Percentiles rank a stretch among this genome's conserved stretches.
Evolutionary conservation across 64 coral and sea anemone genomes (phyloP).

Genomic region (Orbicella faveolata): DNA sequence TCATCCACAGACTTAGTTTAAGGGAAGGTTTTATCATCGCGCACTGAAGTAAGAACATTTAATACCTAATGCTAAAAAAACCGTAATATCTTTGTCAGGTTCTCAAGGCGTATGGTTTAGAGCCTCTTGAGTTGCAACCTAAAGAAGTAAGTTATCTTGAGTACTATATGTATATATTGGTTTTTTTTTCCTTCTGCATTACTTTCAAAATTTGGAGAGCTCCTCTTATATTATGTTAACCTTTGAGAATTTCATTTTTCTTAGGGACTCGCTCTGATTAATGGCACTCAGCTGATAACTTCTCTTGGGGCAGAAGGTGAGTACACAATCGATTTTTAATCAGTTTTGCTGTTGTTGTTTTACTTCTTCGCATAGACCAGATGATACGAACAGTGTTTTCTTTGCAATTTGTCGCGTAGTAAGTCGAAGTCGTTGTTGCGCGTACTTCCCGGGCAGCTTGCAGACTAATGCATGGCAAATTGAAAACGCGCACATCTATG

Average conservation of each 20-base stretch:
- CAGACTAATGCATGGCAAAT: no score
- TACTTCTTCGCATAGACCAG: neutral
- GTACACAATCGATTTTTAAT: neutral
- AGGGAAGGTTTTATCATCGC: no score
- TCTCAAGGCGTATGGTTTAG: conserved; percentile 62
- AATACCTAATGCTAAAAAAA: no score
- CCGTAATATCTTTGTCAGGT: conserved; percentile 43
- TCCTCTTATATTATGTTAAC: neutral
- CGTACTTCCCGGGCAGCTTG: no score
- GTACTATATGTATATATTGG: neutral
- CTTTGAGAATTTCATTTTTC: neutral
- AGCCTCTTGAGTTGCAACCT: conserved; percentile 63
- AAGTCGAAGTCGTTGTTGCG: no score
- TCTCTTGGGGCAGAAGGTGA: conserved; percentile 92
- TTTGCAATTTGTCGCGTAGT: no score
- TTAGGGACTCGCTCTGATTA: conserved; percentile 93
- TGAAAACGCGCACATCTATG: no score
- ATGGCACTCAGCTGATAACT: conserved; percentile 96
- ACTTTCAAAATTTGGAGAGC: no score
- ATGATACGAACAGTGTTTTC: no score
- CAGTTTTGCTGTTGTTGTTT: neutral
- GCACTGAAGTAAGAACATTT: no score
- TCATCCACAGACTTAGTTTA: neutral
- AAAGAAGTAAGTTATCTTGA: conserved; percentile 74
- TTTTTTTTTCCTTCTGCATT: neutral